Percentiles rank a stretch among this genome's conserved stretches.
phyloP scores from a whole-genome alignment of 2,797 vertebrate species.

The Aulostomus chinensis region DNA sequence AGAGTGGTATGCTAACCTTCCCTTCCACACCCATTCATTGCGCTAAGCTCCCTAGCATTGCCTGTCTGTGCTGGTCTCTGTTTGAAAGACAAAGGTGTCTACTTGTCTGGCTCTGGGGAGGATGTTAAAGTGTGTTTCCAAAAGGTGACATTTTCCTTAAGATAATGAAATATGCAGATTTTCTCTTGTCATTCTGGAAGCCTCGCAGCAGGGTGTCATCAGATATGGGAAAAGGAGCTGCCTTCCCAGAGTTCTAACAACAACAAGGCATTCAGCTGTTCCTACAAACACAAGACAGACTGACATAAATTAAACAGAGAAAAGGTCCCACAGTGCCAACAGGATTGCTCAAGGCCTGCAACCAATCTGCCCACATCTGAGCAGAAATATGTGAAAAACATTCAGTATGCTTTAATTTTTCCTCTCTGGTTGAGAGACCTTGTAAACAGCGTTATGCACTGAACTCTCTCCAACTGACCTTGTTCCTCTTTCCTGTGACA shows the following conservation, averaged over 20 bases:
- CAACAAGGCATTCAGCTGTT: conserved; percentile 24
- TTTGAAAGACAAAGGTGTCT: no score
- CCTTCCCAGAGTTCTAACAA: not conserved
- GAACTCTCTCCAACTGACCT: conserved; percentile 64
- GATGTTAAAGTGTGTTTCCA: no score
- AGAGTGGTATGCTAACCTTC: no score
- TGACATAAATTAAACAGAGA: conserved; percentile 7
- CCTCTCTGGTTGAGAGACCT: not conserved
- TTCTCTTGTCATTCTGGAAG: conserved; percentile 5
- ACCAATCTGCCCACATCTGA: not conserved
- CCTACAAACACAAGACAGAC: conserved; percentile 4
- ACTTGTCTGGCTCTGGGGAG: no score
- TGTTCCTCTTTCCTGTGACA: conserved; percentile 72
- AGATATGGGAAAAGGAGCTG: not conserved
- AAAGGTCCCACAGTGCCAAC: conserved; percentile 6
- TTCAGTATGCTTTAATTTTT: not conserved
- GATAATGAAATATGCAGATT: no score
- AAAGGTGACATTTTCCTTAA: no score
- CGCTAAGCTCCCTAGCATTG: no score
- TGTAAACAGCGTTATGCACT: not conserved
- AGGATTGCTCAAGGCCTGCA: conserved; percentile 31
- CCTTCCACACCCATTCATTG: no score
- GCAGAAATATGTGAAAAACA: conserved; percentile 15
- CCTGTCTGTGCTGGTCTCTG: no score
- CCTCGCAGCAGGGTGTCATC: not conserved